Evolutionary conservation across 2,797 vertebrate species (phyloP).

Genomic region (Xenops minutus): DNA sequence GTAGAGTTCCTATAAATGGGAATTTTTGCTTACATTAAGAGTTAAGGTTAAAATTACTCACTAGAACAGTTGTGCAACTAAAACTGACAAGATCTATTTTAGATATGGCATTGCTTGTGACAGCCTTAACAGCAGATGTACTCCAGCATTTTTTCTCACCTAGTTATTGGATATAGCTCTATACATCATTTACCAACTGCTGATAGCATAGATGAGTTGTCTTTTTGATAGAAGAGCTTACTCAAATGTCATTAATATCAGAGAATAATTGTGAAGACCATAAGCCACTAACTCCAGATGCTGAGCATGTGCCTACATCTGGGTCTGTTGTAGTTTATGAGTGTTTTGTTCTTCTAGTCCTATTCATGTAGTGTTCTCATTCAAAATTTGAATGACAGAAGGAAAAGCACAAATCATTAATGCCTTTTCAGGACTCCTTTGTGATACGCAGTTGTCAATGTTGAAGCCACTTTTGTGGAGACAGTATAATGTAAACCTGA

Average conservation of each 20-base stretch:
- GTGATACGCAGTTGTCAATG: neutral
- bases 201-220: neutral
- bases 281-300: neutral
- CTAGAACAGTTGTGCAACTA: neutral
- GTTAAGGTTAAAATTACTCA: neutral
- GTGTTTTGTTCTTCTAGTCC: neutral
- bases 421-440: neutral
- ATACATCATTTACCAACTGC: neutral
- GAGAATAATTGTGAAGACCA: neutral
- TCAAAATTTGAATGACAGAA: neutral
- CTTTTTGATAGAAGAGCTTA: neutral
- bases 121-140: neutral
- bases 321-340: neutral
- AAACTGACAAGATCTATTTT: neutral
- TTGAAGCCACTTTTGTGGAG: neutral
- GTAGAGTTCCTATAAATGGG: neutral
- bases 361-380: fast-evolving
- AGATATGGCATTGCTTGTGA: neutral
- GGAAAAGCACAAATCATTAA: neutral
- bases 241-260: neutral
- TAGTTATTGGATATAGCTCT: neutral
- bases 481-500: neutral
- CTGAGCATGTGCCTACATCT: neutral
- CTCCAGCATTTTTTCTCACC: neutral
- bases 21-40: neutral